A percentile compares a stretch with the other conserved stretches of the same genome.
Conservation (phyloP, 2,113 vertebrate genomes). For the Genyomyrus donnyi region DNA sequence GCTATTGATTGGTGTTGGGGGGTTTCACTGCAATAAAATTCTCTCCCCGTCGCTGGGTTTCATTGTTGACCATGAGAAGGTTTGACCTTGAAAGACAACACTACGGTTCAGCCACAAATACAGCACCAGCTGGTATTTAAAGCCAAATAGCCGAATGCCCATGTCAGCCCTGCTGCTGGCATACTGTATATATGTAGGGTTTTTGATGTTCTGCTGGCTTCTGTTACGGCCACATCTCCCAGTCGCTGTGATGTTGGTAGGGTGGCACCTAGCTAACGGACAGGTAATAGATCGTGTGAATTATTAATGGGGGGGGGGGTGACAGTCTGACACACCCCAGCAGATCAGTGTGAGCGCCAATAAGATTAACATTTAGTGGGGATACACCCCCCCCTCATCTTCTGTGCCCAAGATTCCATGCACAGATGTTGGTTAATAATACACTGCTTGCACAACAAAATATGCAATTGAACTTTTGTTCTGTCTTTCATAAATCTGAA, state of each 20-base stretch:
- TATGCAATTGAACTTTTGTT: constrained; percentile 19
- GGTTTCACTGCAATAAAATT: neutral
- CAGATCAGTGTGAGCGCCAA: constrained; percentile 18
- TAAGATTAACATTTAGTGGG: constrained; percentile 23
- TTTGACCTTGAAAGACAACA: constrained; percentile 3
- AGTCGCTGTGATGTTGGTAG: neutral
- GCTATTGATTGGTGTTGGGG: constrained; percentile 2
- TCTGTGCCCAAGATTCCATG: neutral
- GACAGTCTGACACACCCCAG: constrained; percentile 24
- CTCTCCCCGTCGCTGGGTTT: neutral
- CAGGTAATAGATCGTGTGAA: constrained; percentile 32
- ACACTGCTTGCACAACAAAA: constrained; percentile 25
- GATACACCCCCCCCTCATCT: neutral
- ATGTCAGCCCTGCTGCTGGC: neutral
- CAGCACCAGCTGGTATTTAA: neutral
- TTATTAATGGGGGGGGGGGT: constrained; percentile 24
- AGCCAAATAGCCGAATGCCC: neutral
- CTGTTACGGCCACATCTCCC: neutral
- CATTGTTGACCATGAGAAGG: neutral
- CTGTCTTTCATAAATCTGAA: constrained; percentile 21
- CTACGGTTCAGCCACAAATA: neutral
- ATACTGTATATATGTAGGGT: neutral
- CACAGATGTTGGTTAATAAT: constrained; percentile 24
- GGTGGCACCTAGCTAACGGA: constrained; percentile 22
- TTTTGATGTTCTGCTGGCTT: neutral